Evolutionary conservation across 2,888 invertebrate genomes (phyloP), one percentile per base, ranked within the genome.

Genomic region (Macrosoma leucophasiata): DNA sequence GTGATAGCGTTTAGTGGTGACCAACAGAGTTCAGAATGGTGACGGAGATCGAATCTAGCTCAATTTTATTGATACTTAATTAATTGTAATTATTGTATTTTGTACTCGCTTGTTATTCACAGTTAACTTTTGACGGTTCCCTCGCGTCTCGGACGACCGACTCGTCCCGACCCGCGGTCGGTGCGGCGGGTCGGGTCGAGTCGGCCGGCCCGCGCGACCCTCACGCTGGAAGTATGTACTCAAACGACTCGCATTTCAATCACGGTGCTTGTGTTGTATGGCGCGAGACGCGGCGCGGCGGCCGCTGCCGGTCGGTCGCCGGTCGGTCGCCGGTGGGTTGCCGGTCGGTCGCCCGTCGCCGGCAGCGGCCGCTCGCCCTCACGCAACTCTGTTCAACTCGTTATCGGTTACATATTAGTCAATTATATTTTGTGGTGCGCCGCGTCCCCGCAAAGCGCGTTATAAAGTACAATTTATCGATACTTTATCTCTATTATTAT

Each of bases 41-140:
- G 60, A 53, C 58, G 66, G 62, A 53, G 66, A 60, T 63, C 55
- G 67, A 61, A 59, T 66, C 66, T 81, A 81, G 81, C 81, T 81
- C 81, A 81, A 81, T 81, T 81, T 74, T 77, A 81, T 73, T 72
- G 65, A 69, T 71, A 73, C 67, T 69, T 71, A 67, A 66, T 62
- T 65, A 55, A 48, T 48, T 48, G 38, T 50, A 52, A 62, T 66
- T 51, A 49, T 47, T 27, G 46, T 54, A 52, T 49, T 50, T 64
- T 66, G 60, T 69, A 71, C 61, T 70, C 56, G 75, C 77, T 76
- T 74, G 79, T 78, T 77, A 67, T 63, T 48, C 43, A 42, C 47
- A 40, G 38, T 57, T 37, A 28, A 37, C 34, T 20, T 13, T 15
- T 12, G 11, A 19, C 10, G 25, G 15, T 25, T 29, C 20, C 37